Base-by-base conservation (phyloP, 2,888 invertebrate genomes). In the Rhagium mordax region DNA sequence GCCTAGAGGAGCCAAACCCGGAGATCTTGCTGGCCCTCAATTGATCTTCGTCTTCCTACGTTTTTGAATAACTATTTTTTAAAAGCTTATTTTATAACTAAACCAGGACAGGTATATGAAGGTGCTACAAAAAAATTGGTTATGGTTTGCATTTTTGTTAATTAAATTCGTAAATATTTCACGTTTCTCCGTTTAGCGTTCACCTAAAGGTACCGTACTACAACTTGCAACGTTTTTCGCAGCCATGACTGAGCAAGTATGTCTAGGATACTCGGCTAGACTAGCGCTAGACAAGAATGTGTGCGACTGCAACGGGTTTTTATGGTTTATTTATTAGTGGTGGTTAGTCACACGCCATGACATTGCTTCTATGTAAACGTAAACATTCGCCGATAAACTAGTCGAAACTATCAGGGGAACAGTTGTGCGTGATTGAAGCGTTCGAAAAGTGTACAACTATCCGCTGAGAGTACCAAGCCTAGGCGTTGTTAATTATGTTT, bases 251-350 rank as follows among this genome's bases (percentile, higher is more conserved):
- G 21, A 65, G 53, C 20, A 48, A 59, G 47, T 67, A 16, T 41
- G 69, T 69, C 69, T 69, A 69, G 69, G 69, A 65, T 29, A 69
- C 18, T 29, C 60, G 77, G 75, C 77, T 77, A 77, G 77, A 77
- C 77, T 49, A 71, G 68, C 70, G 64, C 74, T 77, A 77, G 75
- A 75, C 77, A 6, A 24, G 66, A 49, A 49, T 27, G 15, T 53
- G 33, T 65, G 65, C 65, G 53, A 65, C n/a, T 65, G 65, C 53
- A 61, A n/a, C n/a, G 20, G 47, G 62, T 21, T 21, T 49, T 53
- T 13, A 18, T 29, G 49, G 41, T 41, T 53, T 65, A 29, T 65
- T 65, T 65, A 65, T 53, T 53, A 65, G 29, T 53, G 65, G 53
- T 65, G 65, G 53, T 65, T 51, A 65, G 53, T 53, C 65, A 41